Percentiles rank a stretch among this genome's conserved stretches.
Conservation (phyloP, 2,797 vertebrate species). For the Anabas testudineus region DNA sequence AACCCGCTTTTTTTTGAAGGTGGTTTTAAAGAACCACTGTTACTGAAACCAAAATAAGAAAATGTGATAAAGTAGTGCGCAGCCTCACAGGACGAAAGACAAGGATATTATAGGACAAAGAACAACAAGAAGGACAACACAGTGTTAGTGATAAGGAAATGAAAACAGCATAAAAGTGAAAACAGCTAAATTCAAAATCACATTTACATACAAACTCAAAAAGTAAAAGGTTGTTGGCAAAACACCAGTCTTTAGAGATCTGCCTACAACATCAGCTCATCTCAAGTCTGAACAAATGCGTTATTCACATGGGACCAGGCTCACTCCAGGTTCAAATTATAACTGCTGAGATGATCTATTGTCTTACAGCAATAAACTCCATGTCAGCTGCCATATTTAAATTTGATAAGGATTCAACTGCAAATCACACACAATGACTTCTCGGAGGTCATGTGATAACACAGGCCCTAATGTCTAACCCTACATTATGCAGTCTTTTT, state of each 20-base stretch:
- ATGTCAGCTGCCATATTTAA: background rate
- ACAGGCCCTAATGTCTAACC: too few species aligned
- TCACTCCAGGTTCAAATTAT: background rate
- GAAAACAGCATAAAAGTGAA: background rate
- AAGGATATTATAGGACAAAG: background rate
- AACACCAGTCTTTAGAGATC: background rate
- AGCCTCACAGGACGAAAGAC: background rate
- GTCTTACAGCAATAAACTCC: too few species aligned
- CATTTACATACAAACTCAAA: background rate
- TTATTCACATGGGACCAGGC: background rate
- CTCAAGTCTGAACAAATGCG: slow-evolving; percentile 7
- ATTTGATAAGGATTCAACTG: background rate
- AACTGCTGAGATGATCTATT: background rate
- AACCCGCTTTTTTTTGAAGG: background rate
- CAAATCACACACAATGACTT: too few species aligned
- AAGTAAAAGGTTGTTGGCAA: background rate
- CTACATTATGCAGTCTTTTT: too few species aligned
- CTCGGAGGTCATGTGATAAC: too few species aligned
- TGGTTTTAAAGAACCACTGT: background rate
- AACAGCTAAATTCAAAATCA: background rate
- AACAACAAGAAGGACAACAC: background rate
- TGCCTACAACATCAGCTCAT: background rate
- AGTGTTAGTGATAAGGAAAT: background rate
- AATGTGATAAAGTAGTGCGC: background rate
- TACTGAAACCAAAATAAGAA: background rate